Percentiles rank a stretch among this genome's conserved stretches.
Conservation (phyloP, 2,113 vertebrate species). For the Zosterops lateralis region DNA sequence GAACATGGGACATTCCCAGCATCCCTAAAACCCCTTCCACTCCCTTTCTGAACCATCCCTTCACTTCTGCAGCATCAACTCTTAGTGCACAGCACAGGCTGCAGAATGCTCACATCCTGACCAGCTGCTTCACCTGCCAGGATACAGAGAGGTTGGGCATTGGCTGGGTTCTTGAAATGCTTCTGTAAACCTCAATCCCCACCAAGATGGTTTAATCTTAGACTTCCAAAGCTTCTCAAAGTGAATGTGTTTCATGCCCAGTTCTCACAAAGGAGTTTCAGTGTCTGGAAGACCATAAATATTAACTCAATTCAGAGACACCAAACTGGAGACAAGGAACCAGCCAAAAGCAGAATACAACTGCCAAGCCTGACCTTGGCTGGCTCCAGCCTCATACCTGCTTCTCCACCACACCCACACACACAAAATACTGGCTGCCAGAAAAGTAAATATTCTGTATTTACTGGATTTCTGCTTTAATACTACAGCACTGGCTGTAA, state of each 20-base stretch:
- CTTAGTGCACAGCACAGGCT: not conserved
- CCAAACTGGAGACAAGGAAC: not conserved
- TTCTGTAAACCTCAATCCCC: not conserved
- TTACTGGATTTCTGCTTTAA: not conserved
- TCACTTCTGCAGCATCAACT: not conserved
- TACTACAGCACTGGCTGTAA: not conserved
- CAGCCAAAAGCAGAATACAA: not conserved
- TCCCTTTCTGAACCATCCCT: not conserved
- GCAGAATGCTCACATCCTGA: not conserved
- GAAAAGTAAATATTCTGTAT: not conserved
- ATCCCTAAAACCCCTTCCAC: not conserved
- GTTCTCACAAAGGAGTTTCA: not conserved
- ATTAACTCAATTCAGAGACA: not conserved
- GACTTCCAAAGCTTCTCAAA: not conserved
- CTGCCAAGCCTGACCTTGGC: accelerated
- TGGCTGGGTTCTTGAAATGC: not conserved
- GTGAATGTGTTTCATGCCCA: not conserved
- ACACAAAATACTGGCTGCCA: not conserved
- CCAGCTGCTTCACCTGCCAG: not conserved
- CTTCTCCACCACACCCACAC: not conserved
- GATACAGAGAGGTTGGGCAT: not conserved
- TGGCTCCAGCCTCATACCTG: not conserved
- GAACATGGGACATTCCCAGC: not conserved
- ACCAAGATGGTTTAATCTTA: not conserved
- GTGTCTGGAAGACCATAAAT: not conserved